Evolutionary conservation across 2,888 invertebrate species (phyloP), one percentile per base, ranked within the genome.

Genomic region (Cerceris ruficornis): DNA sequence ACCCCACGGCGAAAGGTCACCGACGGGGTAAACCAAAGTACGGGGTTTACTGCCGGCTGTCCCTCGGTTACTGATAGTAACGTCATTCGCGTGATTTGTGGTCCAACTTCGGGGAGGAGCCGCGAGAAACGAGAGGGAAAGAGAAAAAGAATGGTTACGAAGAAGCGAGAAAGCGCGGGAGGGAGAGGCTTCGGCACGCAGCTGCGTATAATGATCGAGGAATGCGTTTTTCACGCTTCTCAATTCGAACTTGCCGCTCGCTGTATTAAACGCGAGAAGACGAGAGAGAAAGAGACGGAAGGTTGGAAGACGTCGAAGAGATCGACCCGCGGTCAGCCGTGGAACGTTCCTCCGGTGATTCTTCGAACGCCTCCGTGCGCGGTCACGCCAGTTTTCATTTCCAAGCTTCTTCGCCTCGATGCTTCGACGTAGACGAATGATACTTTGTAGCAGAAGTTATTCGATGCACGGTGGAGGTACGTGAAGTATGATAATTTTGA

Each of bases 191-290:
- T 64, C 60, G 28, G 60, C 39, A 60, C 75, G 77, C 78, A 81
- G 73, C 64, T 65, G 79, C 81, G 82, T 86, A 75, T 86, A 88
- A 88, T 81, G 82, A 88, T 87, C 87, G 87, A 67, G 87, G 88
- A 87, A 89, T 89, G 88, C 87, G 77, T 87, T 89, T 88, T 90
- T 89, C 89, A 89, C 89, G 89, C 88, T 87, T 87, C 86, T 89
- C 89, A 89, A 87, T 87, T 87, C 86, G 85, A 83, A 86, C 87
- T 84, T 82, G 72, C 83, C 57, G 77, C 57, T 77, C 43, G 64
- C 68, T 83, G 73, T 71, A 77, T 83, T 82, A 81, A 76, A 81
- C 62, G 69, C 59, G 68, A 41, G 14, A 70, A 55, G 74, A 69
- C 62, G 28, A 59, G 65, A 43, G 43, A n/a, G 46, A 49, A 28